Evolutionary conservation across 2,888 invertebrate genomes (phyloP), one percentile per base, ranked within the genome.

Genomic region (Melieria picta): DNA sequence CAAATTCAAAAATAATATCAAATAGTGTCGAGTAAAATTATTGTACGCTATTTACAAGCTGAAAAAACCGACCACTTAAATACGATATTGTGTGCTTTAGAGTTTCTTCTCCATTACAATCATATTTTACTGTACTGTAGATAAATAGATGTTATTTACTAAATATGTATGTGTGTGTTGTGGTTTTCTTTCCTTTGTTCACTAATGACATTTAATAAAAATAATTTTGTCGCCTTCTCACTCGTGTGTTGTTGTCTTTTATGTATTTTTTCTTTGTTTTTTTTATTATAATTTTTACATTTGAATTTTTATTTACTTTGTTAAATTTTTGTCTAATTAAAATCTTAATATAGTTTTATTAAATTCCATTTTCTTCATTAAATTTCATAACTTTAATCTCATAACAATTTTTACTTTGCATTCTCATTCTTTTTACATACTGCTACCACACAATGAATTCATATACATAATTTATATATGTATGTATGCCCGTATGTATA

Each of bases 401-500:
- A 48, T 58, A 43, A n/a, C 47, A 66, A 46, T 48, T 66, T 48
- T 9, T 58, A 7, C 11, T 7, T 45, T 5, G 42, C 4, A 47
- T 46, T 66, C 30, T 48, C 16, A 5, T 46, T 30, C 4, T 56
- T 7, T 57, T 57, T 55, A 42, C 47, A 16, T 30, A 16, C 42
- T 57, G 10, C 13, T 42, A 42, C 7, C 16, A 30, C 42, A 30
- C 42, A 9, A 30, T 57, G 4, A 57, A 42, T 58, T 42, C 43
- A 58, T 43, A 58, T 58, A 13, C 42, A 42, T 58, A 11, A 7
- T 13, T 42, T 58, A 58, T 42, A 58, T 58, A 58, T 58, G 6
- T 58, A 58, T 58, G 6, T 58, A 58, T 43, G n/a, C 1, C 43
- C 43, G 10, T 58, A 43, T 7, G 55, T 65, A 65, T 57, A 66